Evolutionary conservation across 2,113 vertebrate species (phyloP).

Genomic region (Archilochus colubris): DNA sequence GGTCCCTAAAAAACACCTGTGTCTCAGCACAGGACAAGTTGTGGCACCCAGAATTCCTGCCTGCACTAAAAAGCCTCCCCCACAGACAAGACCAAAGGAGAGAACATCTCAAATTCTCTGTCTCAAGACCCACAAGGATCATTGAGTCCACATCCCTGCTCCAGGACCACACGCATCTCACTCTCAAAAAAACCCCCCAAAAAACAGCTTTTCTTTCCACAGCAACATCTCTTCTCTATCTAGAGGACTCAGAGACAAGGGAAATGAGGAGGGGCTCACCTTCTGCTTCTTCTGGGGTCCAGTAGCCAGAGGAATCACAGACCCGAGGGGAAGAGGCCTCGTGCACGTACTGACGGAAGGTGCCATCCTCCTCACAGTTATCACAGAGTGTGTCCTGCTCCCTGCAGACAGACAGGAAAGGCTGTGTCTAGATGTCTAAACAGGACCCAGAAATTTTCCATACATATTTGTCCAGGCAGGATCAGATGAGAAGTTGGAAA

Average conservation of each 20-base stretch:
- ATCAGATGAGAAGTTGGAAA: neutral
- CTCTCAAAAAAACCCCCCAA: neutral
- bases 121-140: no score
- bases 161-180: no score
- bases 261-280: conserved; percentile 76
- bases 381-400: conserved; percentile 77
- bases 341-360: conserved; percentile 87
- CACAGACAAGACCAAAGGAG: neutral
- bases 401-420: conserved; percentile 53
- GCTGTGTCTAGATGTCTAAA: neutral
- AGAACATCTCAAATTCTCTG: no score
- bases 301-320: conserved; percentile 94
- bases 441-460: rapidly evolving
- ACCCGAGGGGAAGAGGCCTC: conserved; percentile 88
- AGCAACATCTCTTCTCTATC: neutral
- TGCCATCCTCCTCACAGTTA: conserved; percentile 85
- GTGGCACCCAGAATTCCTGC: neutral
- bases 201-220: neutral
- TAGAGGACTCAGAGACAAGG: neutral
- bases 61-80: neutral
- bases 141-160: no score
- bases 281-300: conserved; percentile 95
- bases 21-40: neutral
- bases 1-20: neutral
- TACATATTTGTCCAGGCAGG: rapidly evolving